Evolutionary conservation across 2,888 invertebrate species (phyloP).

Genomic region (Rhyacophila evoluta): DNA sequence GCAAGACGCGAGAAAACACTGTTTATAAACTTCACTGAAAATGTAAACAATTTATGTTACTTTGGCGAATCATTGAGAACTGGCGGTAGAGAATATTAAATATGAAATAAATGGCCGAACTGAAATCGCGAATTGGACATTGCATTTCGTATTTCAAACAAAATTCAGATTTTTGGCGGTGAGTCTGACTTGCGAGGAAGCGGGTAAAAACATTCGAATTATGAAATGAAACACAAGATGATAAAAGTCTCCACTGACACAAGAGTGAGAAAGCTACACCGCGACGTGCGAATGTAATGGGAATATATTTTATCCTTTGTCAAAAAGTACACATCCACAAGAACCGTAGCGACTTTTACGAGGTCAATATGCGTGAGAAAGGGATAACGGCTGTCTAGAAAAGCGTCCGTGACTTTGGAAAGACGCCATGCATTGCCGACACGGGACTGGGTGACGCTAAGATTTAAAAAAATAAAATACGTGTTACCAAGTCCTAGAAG

Average conservation of each 20-base stretch:
- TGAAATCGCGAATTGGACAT: not conserved
- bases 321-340: conserved; percentile 66
- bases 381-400: conserved; percentile 69
- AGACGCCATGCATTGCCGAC: conserved; percentile 65
- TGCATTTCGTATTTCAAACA: not conserved
- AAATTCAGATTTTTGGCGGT: conserved; percentile 25
- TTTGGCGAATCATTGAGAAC: not conserved
- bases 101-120: not conserved
- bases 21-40: conserved; percentile 11
- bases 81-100: not conserved
- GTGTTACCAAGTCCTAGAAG: conserved; percentile 33
- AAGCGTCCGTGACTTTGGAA: conserved; percentile 64
- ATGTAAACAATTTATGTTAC: conserved; percentile 25
- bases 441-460: conserved; percentile 56
- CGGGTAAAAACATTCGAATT: conserved; percentile 31
- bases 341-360: conserved; percentile 67
- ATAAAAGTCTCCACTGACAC: conserved; percentile 56
- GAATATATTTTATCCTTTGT: conserved; percentile 68
- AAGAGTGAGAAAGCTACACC: conserved; percentile 58
- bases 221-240: conserved; percentile 64
- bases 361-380: conserved; percentile 69
- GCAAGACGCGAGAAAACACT: conserved; percentile 54
- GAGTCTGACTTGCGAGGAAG: not conserved
- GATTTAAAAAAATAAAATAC: conserved; percentile 47
- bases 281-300: conserved; percentile 67